Base-by-base conservation (phyloP, 2,888 invertebrate species). In the Pseudococcus viburni region DNA sequence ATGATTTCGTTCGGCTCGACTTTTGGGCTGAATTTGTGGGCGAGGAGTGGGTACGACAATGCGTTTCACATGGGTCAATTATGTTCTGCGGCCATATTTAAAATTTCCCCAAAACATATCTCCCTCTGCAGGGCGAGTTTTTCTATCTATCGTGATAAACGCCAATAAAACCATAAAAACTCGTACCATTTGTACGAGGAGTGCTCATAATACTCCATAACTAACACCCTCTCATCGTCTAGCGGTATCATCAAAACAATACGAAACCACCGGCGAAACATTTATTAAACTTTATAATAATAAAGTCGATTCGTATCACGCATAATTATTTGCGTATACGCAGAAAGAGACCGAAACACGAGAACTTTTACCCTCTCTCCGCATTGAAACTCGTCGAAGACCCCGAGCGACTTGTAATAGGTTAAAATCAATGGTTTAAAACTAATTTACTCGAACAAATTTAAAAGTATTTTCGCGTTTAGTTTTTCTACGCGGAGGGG, bases 351-450 rank as follows among this genome's bases (percentile, higher is more conserved):
- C 33, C 26, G 33, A 73, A 73, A 73, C 68, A 33, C 68, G 33
- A 73, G 68, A 59, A 59, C 59, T 59, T 73, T 73, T 73, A 73
- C 26, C 68, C 68, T 22, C 0, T 3, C 26, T 33, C 26, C 26
- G 68, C 68, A 15, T 26, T 5, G 68, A 73, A 73, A 33, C 68
- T 73, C 68, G n/a, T 73, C 68, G 22, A 3, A 73, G 15, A 73
- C 68, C 68, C 33, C 68, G 9, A 59, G 19, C 59, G 68, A 22
- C 68, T n/a, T 42, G 15, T 80, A 80, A 80, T 80, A 80, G n/a
- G 80, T 80, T 80, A 80, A 80, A 80, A 80, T 80, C 80, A 80
- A 80, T 80, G 80, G 80, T 42, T 80, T 80, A 80, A 80, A 80
- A 80, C 80, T 80, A 80, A 80, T 80, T 80, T 80, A 80, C n/a